These are phyloP conservation scores for Motacilla alba DNA, from an alignment of 2,113 vertebrate genomes.

Conservation along the genomic window DNA sequence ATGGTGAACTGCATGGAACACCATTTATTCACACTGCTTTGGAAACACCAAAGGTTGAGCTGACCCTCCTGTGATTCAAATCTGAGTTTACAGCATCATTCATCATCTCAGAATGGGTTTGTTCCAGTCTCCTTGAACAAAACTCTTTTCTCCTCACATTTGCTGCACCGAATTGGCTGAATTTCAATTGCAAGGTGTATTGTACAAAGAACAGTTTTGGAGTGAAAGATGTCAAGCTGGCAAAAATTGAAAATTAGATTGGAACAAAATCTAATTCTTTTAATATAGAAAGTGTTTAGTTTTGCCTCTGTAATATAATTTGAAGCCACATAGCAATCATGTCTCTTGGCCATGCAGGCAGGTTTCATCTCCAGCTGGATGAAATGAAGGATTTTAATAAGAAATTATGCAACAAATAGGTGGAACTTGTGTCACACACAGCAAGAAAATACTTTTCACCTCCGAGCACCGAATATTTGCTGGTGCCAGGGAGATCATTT, in stretches of 20 bases:
- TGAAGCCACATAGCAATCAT: constrained; percentile 3
- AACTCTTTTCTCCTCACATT: constrained; percentile 61
- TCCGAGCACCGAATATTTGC: fast-evolving
- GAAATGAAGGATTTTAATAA: background rate
- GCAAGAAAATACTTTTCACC: background rate
- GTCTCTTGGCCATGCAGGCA: background rate
- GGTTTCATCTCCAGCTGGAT: background rate
- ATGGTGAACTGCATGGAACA: background rate
- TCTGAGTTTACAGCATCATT: constrained; percentile 57
- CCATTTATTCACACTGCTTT: constrained; percentile 48
- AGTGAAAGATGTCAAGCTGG: constrained; percentile 58
- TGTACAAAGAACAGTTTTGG: background rate
- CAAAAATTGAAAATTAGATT: constrained; percentile 60
- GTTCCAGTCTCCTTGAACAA: constrained; percentile 58
- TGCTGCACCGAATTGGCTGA: constrained; percentile 39
- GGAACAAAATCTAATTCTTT: constrained; percentile 44
- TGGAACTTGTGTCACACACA: background rate
- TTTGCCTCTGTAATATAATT: constrained; percentile 31
- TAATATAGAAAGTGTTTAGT: background rate
- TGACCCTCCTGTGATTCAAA: constrained; percentile 61
- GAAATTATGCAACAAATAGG: constrained; percentile 39
- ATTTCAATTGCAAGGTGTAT: constrained; percentile 56
- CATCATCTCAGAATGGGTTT: constrained; percentile 52
- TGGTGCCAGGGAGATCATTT: background rate
- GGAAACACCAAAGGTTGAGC: constrained; percentile 49